Evolutionary conservation across 2,888 invertebrate species (phyloP).

Genomic region (Pristionchus exspectatus): DNA sequence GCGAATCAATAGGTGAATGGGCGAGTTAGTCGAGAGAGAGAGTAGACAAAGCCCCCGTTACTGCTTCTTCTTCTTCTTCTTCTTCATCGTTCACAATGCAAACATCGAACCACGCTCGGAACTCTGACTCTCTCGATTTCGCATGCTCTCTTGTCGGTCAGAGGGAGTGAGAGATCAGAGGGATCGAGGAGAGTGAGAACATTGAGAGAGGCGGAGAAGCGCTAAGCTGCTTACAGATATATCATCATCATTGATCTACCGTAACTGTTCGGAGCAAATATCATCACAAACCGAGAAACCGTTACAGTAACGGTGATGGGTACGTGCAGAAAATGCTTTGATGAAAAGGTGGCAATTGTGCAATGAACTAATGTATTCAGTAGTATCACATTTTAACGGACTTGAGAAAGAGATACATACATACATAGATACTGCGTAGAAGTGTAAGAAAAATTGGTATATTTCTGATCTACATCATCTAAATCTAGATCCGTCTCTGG

Average conservation of each 20-base stretch:
- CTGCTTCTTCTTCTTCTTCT: constrained; percentile 18
- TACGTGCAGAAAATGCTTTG: background rate
- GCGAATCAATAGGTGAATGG: constrained; percentile 28
- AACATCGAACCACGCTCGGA: constrained; percentile 13
- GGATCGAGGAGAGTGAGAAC: constrained; percentile 13
- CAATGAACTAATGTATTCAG: background rate
- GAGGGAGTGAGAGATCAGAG: background rate
- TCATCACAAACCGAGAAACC: background rate
- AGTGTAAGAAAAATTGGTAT: no score
- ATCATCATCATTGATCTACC: constrained; percentile 42
- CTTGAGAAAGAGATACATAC: background rate
- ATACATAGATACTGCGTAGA: no score
- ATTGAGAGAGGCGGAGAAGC: background rate
- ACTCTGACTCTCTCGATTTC: background rate
- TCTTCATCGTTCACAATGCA: background rate
- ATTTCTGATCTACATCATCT: no score
- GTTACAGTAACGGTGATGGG: background rate
- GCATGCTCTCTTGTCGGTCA: background rate
- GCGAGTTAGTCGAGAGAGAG: background rate
- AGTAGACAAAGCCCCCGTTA: constrained; percentile 38
- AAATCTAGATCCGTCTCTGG: no score
- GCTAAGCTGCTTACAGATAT: constrained; percentile 43
- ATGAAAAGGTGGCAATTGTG: background rate
- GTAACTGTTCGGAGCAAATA: background rate
- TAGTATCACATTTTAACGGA: background rate